A percentile compares a stretch with the other conserved stretches of the same genome.
phyloP scores from a whole-genome alignment of 2,113 vertebrate genomes.

The Columba livia region DNA sequence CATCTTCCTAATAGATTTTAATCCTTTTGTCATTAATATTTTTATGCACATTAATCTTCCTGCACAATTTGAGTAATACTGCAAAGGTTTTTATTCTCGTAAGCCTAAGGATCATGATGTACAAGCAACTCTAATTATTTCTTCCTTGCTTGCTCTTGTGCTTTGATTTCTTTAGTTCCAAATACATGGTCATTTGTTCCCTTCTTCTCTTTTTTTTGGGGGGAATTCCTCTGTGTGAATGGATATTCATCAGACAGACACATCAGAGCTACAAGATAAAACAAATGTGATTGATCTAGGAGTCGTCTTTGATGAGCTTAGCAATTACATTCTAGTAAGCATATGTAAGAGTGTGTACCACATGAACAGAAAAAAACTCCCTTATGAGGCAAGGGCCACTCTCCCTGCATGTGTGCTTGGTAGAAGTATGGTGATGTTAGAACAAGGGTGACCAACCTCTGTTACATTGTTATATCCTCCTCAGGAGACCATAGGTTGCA shows the following conservation, averaged over 20 bases:
- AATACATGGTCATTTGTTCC: not conserved
- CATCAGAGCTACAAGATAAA: not conserved
- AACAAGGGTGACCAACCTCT: not conserved
- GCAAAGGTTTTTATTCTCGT: not conserved
- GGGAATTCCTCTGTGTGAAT: not conserved
- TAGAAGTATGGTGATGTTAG: not conserved
- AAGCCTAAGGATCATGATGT: not conserved
- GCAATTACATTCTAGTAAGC: not conserved
- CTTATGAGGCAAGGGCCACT: not conserved
- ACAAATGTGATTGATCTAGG: fast-evolving
- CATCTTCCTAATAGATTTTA: not conserved
- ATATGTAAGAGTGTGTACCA: not conserved
- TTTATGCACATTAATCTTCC: not conserved
- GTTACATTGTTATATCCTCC: not conserved
- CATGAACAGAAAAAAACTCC: not conserved
- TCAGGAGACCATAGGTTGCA: not conserved
- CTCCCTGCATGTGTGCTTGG: not conserved
- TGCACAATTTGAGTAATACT: not conserved
- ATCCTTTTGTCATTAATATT: not conserved
- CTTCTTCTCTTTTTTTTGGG: not conserved
- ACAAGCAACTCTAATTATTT: not conserved
- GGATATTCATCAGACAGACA: not conserved
- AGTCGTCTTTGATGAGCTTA: not conserved
- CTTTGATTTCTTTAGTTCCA: not conserved
- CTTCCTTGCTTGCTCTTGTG: not conserved